These are phyloP conservation scores for Sinocyclocheilus rhinocerous DNA, from an alignment of 2,113 vertebrate genomes.

Conservation along the genomic window DNA sequence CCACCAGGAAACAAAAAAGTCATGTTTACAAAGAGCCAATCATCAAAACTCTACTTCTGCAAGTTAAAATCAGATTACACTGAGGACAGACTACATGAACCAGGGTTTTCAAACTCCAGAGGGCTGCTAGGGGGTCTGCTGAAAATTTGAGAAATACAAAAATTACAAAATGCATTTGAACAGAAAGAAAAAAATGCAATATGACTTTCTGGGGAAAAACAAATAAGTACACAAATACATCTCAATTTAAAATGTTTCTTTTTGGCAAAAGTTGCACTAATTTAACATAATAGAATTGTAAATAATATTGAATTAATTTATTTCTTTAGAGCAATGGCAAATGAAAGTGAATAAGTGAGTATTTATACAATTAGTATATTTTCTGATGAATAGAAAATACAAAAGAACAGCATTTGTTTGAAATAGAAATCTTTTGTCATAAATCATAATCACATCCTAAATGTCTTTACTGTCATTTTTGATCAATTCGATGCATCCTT, in stretches of 20 bases:
- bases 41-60: not conserved
- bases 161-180: not conserved
- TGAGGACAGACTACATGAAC: not conserved
- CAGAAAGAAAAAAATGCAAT: not conserved
- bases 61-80: not conserved
- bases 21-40: not conserved
- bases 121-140: not conserved
- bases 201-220: not conserved
- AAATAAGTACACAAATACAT: no score
- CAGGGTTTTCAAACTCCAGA: not conserved
- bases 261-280: no score
- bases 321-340: not conserved
- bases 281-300: not conserved
- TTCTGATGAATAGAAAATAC: no score
- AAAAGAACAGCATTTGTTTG: no score
- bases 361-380: no score
- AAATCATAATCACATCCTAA: no score
- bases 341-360: not conserved
- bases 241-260: not conserved
- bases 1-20: not conserved
- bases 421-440: no score
- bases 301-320: not conserved
- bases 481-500: no score
- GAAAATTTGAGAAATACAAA: not conserved
- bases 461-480: no score